A percentile compares a stretch with the other conserved stretches of the same genome.
Conservation (phyloP, 2,888 invertebrate genomes). For the Metacarcinus magister region DNA sequence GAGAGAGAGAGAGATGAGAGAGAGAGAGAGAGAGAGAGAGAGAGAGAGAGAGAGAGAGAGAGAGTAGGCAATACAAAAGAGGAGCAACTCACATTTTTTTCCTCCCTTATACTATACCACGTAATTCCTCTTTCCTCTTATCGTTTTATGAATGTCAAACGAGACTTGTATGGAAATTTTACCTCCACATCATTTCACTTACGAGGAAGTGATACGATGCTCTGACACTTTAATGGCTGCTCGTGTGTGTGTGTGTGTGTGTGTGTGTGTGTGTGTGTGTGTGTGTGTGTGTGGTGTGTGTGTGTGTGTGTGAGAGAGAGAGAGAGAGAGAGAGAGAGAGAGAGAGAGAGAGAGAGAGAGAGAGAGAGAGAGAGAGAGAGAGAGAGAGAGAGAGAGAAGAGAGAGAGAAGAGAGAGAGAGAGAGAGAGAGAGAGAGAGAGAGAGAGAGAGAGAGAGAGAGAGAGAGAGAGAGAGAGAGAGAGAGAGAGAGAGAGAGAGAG, state of each 20-base stretch:
- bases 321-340: too few species aligned
- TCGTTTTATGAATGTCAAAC: background rate
- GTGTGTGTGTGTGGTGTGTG: too few species aligned
- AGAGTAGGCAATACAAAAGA: too few species aligned
- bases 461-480: constrained; percentile 26
- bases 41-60: too few species aligned
- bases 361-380: too few species aligned
- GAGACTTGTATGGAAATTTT: background rate
- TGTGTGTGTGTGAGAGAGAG: too few species aligned
- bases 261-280: too few species aligned
- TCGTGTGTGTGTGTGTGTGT: too few species aligned
- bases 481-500: constrained; percentile 8
- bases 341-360: too few species aligned
- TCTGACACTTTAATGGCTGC: background rate
- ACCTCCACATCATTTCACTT: background rate
- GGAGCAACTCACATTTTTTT: background rate
- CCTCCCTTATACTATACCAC: background rate
- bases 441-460: constrained; percentile 9
- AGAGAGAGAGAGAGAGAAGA: too few species aligned
- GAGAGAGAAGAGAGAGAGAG: background rate
- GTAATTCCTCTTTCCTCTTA: background rate
- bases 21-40: too few species aligned
- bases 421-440: background rate
- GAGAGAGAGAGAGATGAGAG: too few species aligned
- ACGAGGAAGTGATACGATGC: background rate